A percentile compares a stretch with the other conserved stretches of the same genome.
phyloP scores from a whole-genome alignment of 2,888 invertebrate species.

The Linnaemya tessellans region DNA sequence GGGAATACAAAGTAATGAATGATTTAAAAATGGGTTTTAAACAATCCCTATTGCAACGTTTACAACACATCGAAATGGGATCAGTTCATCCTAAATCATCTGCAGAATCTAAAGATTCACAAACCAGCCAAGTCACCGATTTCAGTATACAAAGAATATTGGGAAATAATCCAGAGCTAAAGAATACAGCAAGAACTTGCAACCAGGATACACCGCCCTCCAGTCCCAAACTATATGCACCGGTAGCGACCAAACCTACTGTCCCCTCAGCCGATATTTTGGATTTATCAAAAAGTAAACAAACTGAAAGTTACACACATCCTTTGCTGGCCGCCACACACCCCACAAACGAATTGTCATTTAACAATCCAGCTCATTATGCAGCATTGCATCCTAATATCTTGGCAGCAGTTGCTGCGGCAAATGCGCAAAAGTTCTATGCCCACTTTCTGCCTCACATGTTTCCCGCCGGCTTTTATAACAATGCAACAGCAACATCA shows the following conservation, averaged over 20 bases:
- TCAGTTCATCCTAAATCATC: conserved; percentile 49
- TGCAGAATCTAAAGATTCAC: conserved; percentile 36
- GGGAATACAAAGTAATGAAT: conserved; percentile 76
- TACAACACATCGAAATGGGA: conserved; percentile 78
- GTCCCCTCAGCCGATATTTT: conserved; percentile 58
- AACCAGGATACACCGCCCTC: conserved; percentile 60
- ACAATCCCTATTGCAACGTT: conserved; percentile 81
- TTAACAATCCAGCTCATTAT: conserved; percentile 34
- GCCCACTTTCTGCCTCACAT: conserved; percentile 81
- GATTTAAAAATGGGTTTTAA: conserved; percentile 82
- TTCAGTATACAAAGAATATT: conserved; percentile 82
- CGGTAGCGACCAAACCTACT: conserved; percentile 53
- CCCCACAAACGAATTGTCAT: conserved; percentile 37
- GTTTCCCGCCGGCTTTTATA: conserved; percentile 76
- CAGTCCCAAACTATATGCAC: conserved; percentile 62
- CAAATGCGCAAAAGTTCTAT: conserved; percentile 80
- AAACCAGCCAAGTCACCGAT: conserved; percentile 78
- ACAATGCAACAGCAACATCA: conserved; percentile 67
- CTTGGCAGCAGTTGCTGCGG: conserved; percentile 77
- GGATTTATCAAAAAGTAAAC: conserved; percentile 79
- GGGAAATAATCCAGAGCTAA: conserved; percentile 38
- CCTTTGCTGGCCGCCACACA: conserved; percentile 45
- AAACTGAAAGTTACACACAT: conserved; percentile 49
- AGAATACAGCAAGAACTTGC: background rate
- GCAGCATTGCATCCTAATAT: conserved; percentile 76